Evolutionary conservation across 1,140 invertebrate genomes (phyloP), one percentile per base, ranked within the genome.

Genomic region (Heliconius nattereri): DNA sequence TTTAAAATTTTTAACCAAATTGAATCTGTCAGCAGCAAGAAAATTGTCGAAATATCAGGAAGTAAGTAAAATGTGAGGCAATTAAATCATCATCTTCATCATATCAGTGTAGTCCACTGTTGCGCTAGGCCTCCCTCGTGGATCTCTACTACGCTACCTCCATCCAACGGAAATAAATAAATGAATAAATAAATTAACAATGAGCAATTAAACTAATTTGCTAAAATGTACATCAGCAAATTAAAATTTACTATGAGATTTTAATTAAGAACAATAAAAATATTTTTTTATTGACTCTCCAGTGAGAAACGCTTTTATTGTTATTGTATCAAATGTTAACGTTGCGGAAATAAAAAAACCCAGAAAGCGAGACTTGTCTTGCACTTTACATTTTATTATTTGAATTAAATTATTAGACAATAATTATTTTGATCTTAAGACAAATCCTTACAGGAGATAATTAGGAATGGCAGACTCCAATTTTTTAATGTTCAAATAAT

Each of bases 1-100:
- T 16, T 85, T 97, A 49, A 96, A 95, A 40, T 96, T 97, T 81
- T 81, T 97, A 11, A 91, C 88, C 0, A 94, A 93, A 80, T 86
- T 91, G 23, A 94, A 92, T 74, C 37, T 94, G 16, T 93, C 91
- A 2, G 45, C 90, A 1, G 90, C 89, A 2, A 88, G 83, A 76
- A 92, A 88, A 81, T 9, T 94, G 40, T 52, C 87, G 0, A 92
- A 90, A 79, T 94, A 92, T 85, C 90, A 93, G 80, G 86, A 93
- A 89, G 92, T 92, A 78, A 76, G 57, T 74, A 9, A 26, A 11
- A 13, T n/a, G 49, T 23, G 20, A 37, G 20, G n/a, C 2, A 40
- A 26, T 29, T 1, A 49, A 16, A 66, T 35, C 32, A 7, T 35
- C 32, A 32, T 32, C 32, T 1, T 35, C 32, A 35, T 35, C n/a